Conservation (phyloP, 2,797 vertebrate genomes). For the Streptopelia turtur region DNA sequence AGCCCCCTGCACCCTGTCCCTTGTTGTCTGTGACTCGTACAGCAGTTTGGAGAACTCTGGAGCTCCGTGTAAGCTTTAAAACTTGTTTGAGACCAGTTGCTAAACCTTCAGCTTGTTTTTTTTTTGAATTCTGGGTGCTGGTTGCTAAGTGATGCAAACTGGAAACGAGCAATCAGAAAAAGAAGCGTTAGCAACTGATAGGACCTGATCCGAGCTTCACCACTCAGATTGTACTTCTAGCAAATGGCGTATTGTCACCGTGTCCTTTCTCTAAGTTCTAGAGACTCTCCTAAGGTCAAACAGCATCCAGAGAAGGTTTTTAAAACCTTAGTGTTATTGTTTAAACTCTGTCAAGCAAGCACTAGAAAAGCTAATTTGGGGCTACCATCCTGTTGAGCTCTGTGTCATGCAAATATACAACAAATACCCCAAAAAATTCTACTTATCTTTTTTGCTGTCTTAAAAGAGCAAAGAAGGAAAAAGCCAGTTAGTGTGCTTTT, state of each 20-base stretch:
- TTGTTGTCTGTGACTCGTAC: rapidly evolving
- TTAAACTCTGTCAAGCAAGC: background rate
- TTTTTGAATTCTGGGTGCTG: background rate
- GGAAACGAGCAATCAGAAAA: background rate
- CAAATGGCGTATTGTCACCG: rapidly evolving
- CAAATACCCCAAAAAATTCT: background rate
- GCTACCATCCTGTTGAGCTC: background rate
- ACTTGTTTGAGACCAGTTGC: background rate
- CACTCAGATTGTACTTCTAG: background rate
- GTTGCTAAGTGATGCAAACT: background rate
- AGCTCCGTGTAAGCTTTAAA: background rate
- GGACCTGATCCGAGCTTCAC: background rate
- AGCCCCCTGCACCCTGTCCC: background rate
- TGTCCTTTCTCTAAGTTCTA: no score
- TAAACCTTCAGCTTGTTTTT: rapidly evolving
- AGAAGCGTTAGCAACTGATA: background rate
- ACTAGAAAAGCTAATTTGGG: background rate
- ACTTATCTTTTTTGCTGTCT: rapidly evolving
- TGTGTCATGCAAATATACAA: rapidly evolving
- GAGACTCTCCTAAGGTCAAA: background rate
- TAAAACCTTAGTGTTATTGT: background rate
- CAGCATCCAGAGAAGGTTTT: background rate
- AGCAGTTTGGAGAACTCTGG: background rate
- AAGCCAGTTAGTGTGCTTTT: background rate
- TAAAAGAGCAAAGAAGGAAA: background rate